These are phyloP conservation scores for Anhinga anhinga DNA, from an alignment of 2,113 vertebrate species.

Conservation along the genomic window DNA sequence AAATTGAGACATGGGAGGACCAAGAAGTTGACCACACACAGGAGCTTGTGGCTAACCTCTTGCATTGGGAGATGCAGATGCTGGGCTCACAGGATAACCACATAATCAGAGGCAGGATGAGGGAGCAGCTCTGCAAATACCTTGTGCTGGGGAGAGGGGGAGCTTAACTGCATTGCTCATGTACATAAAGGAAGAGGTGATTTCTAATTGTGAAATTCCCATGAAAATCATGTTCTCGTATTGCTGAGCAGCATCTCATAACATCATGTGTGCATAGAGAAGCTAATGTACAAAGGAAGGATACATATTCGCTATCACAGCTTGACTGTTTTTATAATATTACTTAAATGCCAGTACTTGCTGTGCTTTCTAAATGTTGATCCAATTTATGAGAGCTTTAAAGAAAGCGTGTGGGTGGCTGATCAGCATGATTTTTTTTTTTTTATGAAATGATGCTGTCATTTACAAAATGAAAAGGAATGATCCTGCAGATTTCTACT, in stretches of 20 bases:
- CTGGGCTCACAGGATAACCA: background rate
- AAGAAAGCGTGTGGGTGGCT: background rate
- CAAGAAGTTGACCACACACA: background rate
- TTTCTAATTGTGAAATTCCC: background rate
- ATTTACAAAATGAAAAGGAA: background rate
- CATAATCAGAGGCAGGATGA: background rate
- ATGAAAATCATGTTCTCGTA: background rate
- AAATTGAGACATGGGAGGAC: background rate
- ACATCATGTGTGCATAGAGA: background rate
- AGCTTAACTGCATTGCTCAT: background rate
- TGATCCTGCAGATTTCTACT: background rate
- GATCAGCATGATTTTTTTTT: background rate
- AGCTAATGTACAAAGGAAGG: background rate
- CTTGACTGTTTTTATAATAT: background rate
- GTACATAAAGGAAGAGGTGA: background rate
- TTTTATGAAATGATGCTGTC: background rate
- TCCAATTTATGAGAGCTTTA: slow-evolving; percentile 6
- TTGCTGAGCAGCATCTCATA: background rate
- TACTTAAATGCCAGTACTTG: slow-evolving; percentile 10
- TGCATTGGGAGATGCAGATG: background rate
- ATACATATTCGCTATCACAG: background rate
- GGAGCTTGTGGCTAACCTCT: background rate
- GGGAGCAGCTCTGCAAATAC: background rate
- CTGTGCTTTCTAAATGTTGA: slow-evolving; percentile 46
- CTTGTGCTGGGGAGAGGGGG: background rate